Base-by-base conservation (phyloP, 2,888 invertebrate species). In the Coremacera marginata region DNA sequence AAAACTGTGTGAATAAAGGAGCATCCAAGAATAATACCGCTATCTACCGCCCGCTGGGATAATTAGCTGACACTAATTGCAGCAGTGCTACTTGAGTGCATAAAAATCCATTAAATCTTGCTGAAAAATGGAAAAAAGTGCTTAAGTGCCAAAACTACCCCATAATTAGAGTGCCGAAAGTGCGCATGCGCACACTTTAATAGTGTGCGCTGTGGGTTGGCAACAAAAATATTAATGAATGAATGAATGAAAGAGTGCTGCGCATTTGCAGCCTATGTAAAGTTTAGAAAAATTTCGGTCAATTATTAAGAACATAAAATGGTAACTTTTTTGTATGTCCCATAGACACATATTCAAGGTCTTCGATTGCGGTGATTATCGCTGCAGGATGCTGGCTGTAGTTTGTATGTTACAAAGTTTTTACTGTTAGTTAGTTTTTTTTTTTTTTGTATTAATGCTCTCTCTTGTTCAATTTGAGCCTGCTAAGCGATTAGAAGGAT, bases 361-460 rank as follows among this genome's bases (percentile, higher is more conserved):
- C 65, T 37, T 37, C 19, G 22, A 7, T 16, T 65, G 37, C 34
- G 31, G 44, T 76, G 76, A 80, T 80, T 80, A 80, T 78, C 80
- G 60, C 80, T 49, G 70, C 75, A 73, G 77, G 80, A 80, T 71
- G 67, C 19, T 34, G 27, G 34, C 19, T 34, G 16, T 22, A n/a
- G 44, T 67, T n/a, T 65, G 65, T 65, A n/a, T 19, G 31, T 67
- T 67, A 14, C 37, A 19, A 37, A 22, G 1, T 37, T n/a, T 22
- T 11, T n/a, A 37, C 34, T 11, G 44, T 8, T 22, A 3, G 44
- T 44, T n/a, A n/a, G n/a, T n/a, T n/a, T n/a, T n/a, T n/a, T n/a
- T n/a, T n/a, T n/a, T n/a, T n/a, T n/a, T 11, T 44, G 44, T 14
- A 8, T 37, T 37, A 37, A 5, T 37, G 22, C 67, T 19, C 22